phyloP scores from a whole-genome alignment of 35 echinoderm and acorn worm species.

The Eucidaris tribuloides region DNA sequence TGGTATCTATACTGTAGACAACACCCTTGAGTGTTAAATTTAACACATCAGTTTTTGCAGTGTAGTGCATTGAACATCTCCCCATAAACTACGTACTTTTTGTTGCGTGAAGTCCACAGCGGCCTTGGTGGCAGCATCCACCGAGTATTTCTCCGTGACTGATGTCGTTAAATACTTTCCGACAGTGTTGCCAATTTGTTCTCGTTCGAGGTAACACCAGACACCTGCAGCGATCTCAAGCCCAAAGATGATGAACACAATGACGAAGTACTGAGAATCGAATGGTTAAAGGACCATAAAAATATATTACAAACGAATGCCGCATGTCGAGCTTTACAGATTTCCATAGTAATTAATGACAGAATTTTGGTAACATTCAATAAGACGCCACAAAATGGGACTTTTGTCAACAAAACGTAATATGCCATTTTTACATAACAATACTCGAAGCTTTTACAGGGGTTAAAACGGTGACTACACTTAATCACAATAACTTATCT shows the following conservation, averaged over 20 bases:
- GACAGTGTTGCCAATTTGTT: conserved; percentile 17
- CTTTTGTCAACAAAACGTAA: no score
- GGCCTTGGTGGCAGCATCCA: conserved; percentile 4
- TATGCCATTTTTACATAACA: background rate
- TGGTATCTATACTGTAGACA: no score
- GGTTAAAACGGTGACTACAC: background rate
- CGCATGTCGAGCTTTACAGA: no score
- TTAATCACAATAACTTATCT: no score
- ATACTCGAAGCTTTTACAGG: background rate
- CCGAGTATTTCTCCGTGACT: conserved; percentile 44
- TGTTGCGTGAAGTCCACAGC: conserved; percentile 47
- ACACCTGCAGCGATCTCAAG: conserved; percentile 49
- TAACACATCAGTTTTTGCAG: no score
- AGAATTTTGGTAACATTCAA: background rate
- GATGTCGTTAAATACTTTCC: conserved; percentile 17
- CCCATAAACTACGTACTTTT: conserved; percentile 39
- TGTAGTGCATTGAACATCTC: no score
- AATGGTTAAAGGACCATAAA: background rate
- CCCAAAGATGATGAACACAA: conserved; percentile 53
- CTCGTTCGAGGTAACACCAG: conserved; percentile 44
- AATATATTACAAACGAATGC: no score
- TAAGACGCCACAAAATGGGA: background rate
- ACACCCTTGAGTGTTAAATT: no score
- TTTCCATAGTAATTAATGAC: background rate
- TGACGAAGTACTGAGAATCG: conserved; percentile 57